Percentiles rank a stretch among this genome's conserved stretches.
phyloP scores from a whole-genome alignment of 2,113 vertebrate genomes.

The Eclectus roratus region DNA sequence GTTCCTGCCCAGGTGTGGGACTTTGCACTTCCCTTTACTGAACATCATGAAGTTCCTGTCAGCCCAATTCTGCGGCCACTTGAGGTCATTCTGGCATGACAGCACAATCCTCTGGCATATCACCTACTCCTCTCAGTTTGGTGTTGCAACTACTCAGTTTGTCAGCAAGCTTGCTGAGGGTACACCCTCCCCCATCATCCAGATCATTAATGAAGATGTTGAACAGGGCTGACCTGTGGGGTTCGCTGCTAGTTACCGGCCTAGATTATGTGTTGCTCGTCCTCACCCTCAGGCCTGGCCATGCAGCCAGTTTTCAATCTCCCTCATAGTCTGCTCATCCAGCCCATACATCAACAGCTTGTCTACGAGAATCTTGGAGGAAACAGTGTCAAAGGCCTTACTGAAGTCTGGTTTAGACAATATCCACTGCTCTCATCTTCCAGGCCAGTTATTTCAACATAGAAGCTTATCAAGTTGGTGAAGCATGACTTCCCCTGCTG shows the following conservation, averaged over 20 bases:
- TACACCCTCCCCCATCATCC: background rate
- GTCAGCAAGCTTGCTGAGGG: background rate
- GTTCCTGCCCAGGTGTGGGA: background rate
- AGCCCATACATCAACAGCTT: background rate
- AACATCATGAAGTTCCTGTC: background rate
- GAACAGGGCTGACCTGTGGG: background rate
- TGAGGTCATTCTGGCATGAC: background rate
- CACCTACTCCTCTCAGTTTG: background rate
- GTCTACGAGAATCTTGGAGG: background rate
- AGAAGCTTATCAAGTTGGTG: background rate
- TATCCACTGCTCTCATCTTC: background rate
- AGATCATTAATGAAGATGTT: background rate
- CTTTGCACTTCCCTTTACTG: background rate
- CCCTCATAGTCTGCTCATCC: background rate
- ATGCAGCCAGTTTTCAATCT: background rate
- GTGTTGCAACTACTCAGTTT: background rate
- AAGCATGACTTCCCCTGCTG: background rate
- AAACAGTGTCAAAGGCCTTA: background rate
- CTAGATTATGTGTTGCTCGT: background rate
- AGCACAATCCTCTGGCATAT: background rate
- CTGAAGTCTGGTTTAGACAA: background rate
- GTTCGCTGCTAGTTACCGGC: background rate
- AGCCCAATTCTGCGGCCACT: background rate
- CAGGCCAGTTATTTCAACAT: background rate
- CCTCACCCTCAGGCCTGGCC: no score